Evolutionary conservation across 2,113 vertebrate genomes (phyloP).

Genomic region (Limnothrissa miodon): DNA sequence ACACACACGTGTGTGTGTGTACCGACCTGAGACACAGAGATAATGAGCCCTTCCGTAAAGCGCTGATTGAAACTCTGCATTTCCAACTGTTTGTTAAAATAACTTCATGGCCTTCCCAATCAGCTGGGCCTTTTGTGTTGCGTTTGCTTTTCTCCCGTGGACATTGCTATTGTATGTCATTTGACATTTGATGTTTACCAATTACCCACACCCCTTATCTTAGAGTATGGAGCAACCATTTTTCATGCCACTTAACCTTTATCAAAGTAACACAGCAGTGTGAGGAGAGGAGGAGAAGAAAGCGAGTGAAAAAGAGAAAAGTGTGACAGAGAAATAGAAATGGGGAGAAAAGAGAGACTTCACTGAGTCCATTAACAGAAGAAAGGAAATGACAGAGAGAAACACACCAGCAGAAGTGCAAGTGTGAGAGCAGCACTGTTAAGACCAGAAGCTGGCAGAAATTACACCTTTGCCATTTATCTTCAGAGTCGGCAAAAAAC

Average conservation of each 20-base stretch:
- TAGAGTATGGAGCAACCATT: conserved; percentile 16
- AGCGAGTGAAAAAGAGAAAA: conserved; percentile 15
- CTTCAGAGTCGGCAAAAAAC: neutral
- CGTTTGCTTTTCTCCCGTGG: neutral
- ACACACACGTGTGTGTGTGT: neutral
- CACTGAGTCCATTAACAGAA: conserved; percentile 19
- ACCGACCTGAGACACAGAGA: conserved; percentile 11
- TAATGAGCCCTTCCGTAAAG: conserved; percentile 16
- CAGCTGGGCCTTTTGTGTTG: neutral
- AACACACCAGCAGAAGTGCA: neutral
- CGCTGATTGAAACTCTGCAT: neutral
- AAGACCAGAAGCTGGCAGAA: neutral
- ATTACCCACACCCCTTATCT: conserved; percentile 31
- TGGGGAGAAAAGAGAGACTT: neutral
- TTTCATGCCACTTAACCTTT: conserved; percentile 30
- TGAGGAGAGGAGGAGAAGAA: neutral
- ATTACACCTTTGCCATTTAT: neutral
- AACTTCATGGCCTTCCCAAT: conserved; percentile 19
- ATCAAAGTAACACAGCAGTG: conserved; percentile 7
- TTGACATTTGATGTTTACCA: conserved; percentile 23
- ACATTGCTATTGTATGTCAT: conserved; percentile 26
- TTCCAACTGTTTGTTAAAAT: conserved; percentile 32
- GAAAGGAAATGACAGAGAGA: neutral
- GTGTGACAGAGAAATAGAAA: neutral
- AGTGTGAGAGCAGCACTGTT: neutral